Percentiles rank a stretch among this genome's conserved stretches.
These are phyloP conservation scores for Copsychus sechellarum DNA, from an alignment of 2,113 vertebrate species.

Conservation along the genomic window DNA sequence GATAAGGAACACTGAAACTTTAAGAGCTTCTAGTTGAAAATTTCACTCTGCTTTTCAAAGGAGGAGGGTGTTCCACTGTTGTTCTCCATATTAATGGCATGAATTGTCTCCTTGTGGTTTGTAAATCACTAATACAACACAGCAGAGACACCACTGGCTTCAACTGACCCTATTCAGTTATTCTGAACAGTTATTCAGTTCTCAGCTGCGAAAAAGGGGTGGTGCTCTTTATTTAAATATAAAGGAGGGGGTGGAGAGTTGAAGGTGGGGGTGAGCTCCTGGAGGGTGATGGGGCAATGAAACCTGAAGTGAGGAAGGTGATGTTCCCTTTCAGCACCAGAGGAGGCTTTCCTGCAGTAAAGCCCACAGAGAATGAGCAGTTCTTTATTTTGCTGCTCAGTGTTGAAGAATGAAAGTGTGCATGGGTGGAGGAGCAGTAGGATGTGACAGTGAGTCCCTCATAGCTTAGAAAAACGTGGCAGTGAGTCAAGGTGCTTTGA, in stretches of 20 bases:
- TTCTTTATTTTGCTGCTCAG: background rate
- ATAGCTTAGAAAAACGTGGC: background rate
- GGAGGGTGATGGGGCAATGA: background rate
- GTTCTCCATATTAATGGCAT: background rate
- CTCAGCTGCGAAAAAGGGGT: background rate
- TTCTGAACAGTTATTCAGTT: too few relatives aligned
- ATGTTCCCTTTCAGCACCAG: background rate
- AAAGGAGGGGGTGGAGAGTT: background rate
- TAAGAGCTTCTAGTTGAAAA: background rate
- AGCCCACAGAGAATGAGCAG: rapidly evolving
- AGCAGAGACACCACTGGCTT: background rate
- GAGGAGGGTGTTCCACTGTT: background rate
- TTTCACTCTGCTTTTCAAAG: background rate
- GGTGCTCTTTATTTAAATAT: background rate
- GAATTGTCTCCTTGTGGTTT: background rate
- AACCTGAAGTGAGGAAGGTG: background rate
- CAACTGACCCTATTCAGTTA: background rate
- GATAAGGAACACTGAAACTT: constrained; percentile 5
- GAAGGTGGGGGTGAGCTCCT: background rate
- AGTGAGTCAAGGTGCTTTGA: background rate
- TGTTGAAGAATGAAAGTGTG: background rate
- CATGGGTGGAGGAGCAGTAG: background rate
- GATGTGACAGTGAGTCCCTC: background rate
- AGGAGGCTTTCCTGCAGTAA: background rate
- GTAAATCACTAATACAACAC: background rate